These are phyloP conservation scores for Meles meles DNA, from an alignment of 2,113 vertebrate genomes.

Conservation along the genomic window DNA sequence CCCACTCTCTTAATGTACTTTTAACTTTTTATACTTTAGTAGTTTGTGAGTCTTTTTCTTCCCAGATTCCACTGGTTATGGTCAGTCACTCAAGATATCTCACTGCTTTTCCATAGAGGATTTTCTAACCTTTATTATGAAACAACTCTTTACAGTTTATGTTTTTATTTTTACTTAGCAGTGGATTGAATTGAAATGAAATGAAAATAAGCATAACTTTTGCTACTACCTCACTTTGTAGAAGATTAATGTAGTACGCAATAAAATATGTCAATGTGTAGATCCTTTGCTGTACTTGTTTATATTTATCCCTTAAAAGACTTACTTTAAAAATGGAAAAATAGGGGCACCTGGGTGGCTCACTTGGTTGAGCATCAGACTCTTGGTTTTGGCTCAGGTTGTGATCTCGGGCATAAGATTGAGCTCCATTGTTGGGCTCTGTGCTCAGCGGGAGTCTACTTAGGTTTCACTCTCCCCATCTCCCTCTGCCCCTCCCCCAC, in stretches of 20 bases:
- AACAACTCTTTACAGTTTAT: background rate
- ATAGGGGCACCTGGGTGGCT: background rate
- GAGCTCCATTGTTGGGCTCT: background rate
- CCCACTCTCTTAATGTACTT: background rate
- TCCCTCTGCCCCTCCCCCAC: background rate
- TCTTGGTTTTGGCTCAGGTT: background rate
- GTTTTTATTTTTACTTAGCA: slow-evolving; percentile 20
- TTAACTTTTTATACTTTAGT: background rate
- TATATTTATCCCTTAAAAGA: background rate
- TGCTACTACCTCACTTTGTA: background rate
- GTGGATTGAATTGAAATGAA: background rate
- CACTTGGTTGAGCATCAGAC: background rate
- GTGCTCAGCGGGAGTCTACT: background rate
- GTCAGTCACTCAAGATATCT: background rate
- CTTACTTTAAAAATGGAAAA: background rate
- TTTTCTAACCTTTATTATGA: slow-evolving; percentile 16
- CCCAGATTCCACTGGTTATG: background rate
- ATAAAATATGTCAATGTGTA: background rate
- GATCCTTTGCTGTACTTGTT: background rate
- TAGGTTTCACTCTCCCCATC: background rate
- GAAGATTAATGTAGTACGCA: background rate
- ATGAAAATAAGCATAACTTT: background rate
- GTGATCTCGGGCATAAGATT: background rate
- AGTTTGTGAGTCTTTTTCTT: slow-evolving; percentile 12
- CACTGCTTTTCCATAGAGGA: background rate